Evolutionary conservation across 2,113 vertebrate genomes (phyloP).

Genomic region (Labrus mixtus): DNA sequence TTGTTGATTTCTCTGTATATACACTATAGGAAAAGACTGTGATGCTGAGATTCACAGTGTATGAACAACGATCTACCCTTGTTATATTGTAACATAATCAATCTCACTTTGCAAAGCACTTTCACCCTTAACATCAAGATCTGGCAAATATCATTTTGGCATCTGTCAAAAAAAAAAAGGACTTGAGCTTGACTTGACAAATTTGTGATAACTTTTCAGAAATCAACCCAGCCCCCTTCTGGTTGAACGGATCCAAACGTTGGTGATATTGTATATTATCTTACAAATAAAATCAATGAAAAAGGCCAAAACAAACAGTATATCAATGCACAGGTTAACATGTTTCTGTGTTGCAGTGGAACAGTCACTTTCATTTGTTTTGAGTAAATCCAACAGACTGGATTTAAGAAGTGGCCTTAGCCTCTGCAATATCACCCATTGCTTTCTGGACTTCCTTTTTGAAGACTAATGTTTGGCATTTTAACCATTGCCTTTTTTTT

Average conservation of each 20-base stretch:
- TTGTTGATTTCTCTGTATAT: constrained; percentile 2
- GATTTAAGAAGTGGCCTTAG: no score
- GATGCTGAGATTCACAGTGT: background rate
- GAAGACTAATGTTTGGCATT: no score
- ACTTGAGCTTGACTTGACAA: background rate
- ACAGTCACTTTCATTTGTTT: no score
- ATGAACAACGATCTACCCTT: no score
- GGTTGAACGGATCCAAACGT: background rate
- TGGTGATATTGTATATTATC: background rate
- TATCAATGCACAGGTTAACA: background rate
- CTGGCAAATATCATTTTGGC: constrained; percentile 45
- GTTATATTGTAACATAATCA: constrained; percentile 15
- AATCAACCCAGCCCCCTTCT: background rate
- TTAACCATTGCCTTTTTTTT: no score
- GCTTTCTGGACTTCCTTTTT: background rate
- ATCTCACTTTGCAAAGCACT: background rate
- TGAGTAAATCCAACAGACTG: background rate
- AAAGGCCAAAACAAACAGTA: background rate
- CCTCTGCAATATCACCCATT: no score
- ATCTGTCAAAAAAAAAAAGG: constrained; percentile 14
- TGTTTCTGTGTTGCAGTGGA: background rate
- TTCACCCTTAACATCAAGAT: background rate
- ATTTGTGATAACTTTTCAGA: background rate
- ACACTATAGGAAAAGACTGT: background rate
- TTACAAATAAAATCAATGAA: constrained; percentile 11